Percentiles rank a stretch among this genome's conserved stretches.
phyloP scores from a whole-genome alignment of 2,797 vertebrate species.

The Phataginus tetradactyla region DNA sequence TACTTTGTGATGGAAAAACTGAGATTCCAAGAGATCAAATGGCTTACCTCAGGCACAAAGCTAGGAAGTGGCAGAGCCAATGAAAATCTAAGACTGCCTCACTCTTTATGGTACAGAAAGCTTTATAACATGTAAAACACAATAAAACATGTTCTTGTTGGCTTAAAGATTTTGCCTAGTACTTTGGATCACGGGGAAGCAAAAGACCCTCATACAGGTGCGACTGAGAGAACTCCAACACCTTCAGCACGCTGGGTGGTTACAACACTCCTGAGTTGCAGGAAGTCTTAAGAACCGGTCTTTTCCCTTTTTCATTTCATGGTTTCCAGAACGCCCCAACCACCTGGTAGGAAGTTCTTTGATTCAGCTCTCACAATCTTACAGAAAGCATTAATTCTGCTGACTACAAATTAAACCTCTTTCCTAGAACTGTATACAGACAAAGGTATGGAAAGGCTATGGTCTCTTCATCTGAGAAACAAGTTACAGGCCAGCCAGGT shows the following conservation, averaged over 20 bases:
- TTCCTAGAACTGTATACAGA: background rate
- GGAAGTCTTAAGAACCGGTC: background rate
- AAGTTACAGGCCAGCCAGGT: background rate
- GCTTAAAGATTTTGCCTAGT: background rate
- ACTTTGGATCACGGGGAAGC: background rate
- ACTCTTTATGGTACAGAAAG: background rate
- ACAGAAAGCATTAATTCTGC: background rate
- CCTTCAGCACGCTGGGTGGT: background rate
- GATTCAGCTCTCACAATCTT: background rate
- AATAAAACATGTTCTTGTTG: background rate
- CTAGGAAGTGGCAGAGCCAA: background rate
- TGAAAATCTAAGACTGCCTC: background rate
- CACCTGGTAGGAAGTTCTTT: background rate
- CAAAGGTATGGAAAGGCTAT: background rate
- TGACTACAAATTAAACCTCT: background rate
- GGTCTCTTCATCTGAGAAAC: background rate
- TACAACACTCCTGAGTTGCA: background rate
- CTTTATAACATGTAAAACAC: background rate
- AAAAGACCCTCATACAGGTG: background rate
- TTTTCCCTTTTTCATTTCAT: background rate
- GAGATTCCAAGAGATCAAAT: background rate
- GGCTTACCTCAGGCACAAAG: background rate
- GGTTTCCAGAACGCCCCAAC: background rate
- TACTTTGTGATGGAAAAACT: background rate
- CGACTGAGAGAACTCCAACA: background rate